Evolutionary conservation across 2,113 vertebrate genomes (phyloP), one percentile per base, ranked within the genome.

Genomic region (Bubo bubo): DNA sequence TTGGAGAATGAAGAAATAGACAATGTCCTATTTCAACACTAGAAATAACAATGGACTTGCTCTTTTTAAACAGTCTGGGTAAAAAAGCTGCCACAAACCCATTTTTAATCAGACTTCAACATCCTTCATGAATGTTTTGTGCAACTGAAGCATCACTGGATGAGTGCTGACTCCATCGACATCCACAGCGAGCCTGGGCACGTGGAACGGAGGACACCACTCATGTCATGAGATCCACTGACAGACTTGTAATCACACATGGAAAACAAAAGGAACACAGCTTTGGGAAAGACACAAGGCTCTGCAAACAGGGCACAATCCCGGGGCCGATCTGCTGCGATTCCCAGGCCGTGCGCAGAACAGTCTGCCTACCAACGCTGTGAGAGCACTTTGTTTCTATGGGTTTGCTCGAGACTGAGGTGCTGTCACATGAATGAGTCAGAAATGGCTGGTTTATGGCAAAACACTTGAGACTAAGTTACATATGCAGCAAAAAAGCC

Each of bases 181-280:
- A 53, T 23, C 17, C 53, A 23, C 15, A 8, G 14, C 4, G 27
- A 67, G 22, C 35, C 41, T 16, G 30, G 49, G 28, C 28, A 59
- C 0, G 0, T 14, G 49, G 53, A 66, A 39, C 1, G 0, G 58
- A 85, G 20, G 17, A 60, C 62, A 71, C 5, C 19, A 16, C 34
- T 60, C 6, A 2, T 8, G 4, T 7, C 56, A 60, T 12, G 7
- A 79, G 52, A 67, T 10, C 10, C 64, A 53, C 66, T 5, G 70
- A n/a, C 16, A 49, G 34, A 60, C 39, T 52, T 1, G 0, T 3
- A 59, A 50, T 55, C 30, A 37, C 49, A 17, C 30, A 5, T 2
- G 12, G 32, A 56, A 74, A 60, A 35, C 3, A 74, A 60, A 24
- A 50, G 35, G 41, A 47, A 32, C 11, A 45, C 9, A 77, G n/a